A percentile compares a stretch with the other conserved stretches of the same genome.
These are phyloP conservation scores for Aurelia sp. DNA, from an alignment of 30 jellyfish, hydroid and myxozoan species.

Conservation along the genomic window DNA sequence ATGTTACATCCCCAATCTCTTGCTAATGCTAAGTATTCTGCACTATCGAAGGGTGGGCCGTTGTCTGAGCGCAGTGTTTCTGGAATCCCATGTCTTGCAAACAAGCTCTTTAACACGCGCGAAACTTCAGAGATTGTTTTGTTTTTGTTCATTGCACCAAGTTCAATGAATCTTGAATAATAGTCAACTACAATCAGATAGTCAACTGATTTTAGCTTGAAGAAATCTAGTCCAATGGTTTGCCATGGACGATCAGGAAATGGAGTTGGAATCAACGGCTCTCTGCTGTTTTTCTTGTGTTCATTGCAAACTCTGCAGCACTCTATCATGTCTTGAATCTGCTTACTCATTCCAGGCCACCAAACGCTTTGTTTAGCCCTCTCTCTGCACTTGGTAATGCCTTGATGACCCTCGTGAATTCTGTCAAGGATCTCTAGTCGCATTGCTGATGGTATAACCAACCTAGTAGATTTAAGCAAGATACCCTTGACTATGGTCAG, in stretches of 20 bases:
- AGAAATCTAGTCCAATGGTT: constrained; percentile 47
- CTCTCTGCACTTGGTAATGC: constrained; percentile 54
- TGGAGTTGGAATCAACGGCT: constrained; percentile 38
- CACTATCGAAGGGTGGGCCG: constrained; percentile 58
- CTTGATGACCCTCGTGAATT: constrained; percentile 69
- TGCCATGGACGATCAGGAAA: constrained; percentile 71
- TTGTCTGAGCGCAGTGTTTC: constrained; percentile 58
- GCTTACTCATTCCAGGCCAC: constrained; percentile 72
- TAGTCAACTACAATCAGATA: constrained; percentile 35
- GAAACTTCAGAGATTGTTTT: constrained; percentile 24
- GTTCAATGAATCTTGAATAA: constrained; percentile 49
- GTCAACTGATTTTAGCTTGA: constrained; percentile 26
- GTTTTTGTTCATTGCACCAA: constrained; percentile 37
- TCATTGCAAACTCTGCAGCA: constrained; percentile 45
- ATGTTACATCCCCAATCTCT: constrained; percentile 36
- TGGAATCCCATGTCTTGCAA: constrained; percentile 64
- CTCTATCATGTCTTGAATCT: constrained; percentile 48
- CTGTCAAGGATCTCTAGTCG: constrained; percentile 33
- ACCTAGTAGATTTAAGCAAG: constrained; percentile 19
- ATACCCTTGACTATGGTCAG: constrained; percentile 23
- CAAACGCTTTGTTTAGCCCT: constrained; percentile 38
- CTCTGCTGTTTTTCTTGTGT: constrained; percentile 7
- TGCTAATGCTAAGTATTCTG: constrained; percentile 32
- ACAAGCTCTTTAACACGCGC: constrained; percentile 11
- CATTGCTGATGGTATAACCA: constrained; percentile 51